Evolutionary conservation across 2,113 vertebrate species (phyloP), one percentile per base, ranked within the genome.

Genomic region (Phrynosoma blainvillii): DNA sequence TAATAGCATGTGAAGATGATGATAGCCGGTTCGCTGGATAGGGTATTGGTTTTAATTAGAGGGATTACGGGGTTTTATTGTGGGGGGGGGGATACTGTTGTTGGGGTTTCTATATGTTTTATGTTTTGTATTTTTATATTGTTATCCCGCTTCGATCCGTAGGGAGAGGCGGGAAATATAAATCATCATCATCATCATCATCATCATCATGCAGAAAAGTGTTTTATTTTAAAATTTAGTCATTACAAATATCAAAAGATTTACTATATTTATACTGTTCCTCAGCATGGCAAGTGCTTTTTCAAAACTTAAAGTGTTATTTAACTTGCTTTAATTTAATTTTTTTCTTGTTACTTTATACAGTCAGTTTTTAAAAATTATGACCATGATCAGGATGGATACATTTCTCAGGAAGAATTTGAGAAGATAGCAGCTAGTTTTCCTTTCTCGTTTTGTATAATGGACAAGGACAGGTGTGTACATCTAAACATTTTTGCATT

Each of bases 291-390:
- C n/a, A 77, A 84, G 23, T 82, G 27, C 68, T 87, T 81, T 36
- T 81, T 21, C 13, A 81, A 59, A 84, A 73, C 8, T 27, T 59
- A 25, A 90, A 89, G 79, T 75, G 52, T 20, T 62, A 47, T 65
- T 85, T 83, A 40, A 74, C 30, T 70, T 68, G 70, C 11, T 83
- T 54, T 54, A 32, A 52, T 65, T 20, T 40, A 84, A 47, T 47
- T 0, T 75, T 85, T 42, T 73, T 88, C 12, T 75, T 89, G 2
- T 91, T 91, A 25, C 59, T 30, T 90, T 12, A 0, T 42, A 10
- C 95, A 99, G 98, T 99, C 98, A 75, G 98, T 99, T 93, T 99
- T 99, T 95, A 99, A 99, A 95, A 99, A 99, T 96, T 99, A 99
- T 70, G 98, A 99, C 95, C 98, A 98, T 47, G 98, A 98, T 87